These are phyloP conservation scores for Hemicordylus capensis DNA, from an alignment of 2,113 vertebrate genomes.

Conservation along the genomic window DNA sequence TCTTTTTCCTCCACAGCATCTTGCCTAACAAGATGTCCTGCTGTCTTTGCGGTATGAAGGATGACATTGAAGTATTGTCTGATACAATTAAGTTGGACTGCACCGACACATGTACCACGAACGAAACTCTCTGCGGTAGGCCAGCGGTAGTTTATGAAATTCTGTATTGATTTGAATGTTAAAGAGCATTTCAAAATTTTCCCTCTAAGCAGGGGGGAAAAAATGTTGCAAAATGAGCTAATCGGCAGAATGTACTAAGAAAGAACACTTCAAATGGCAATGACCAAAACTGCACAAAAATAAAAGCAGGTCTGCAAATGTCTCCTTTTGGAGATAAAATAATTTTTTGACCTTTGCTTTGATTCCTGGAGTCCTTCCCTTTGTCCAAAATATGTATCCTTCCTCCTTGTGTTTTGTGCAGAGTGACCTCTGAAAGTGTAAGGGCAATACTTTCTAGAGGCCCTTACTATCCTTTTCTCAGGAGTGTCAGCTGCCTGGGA, in stretches of 20 bases:
- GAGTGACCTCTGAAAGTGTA: background rate
- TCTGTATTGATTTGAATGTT: no score
- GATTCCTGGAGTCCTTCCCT: background rate
- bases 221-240: background rate
- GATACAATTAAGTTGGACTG: slow-evolving; percentile 59
- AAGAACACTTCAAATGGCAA: background rate
- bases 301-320: background rate
- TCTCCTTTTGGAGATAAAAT: background rate
- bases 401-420: background rate
- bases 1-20: slow-evolving; percentile 49
- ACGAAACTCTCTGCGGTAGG: slow-evolving; percentile 40
- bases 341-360: no score
- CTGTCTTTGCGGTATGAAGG: slow-evolving; percentile 64
- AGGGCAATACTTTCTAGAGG: no score
- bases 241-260: background rate
- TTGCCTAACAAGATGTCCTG: slow-evolving; percentile 45
- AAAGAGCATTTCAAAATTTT: background rate
- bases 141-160: background rate
- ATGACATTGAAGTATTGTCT: slow-evolving; percentile 9
- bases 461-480: no score
- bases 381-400: background rate
- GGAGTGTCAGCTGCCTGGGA: no score
- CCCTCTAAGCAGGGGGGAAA: background rate
- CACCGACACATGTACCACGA: slow-evolving; percentile 27
- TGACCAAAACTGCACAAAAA: background rate